Percentiles rank a stretch among this genome's conserved stretches.
Evolutionary conservation across 2,888 invertebrate genomes (phyloP).

Genomic region (Sipha maydis): DNA sequence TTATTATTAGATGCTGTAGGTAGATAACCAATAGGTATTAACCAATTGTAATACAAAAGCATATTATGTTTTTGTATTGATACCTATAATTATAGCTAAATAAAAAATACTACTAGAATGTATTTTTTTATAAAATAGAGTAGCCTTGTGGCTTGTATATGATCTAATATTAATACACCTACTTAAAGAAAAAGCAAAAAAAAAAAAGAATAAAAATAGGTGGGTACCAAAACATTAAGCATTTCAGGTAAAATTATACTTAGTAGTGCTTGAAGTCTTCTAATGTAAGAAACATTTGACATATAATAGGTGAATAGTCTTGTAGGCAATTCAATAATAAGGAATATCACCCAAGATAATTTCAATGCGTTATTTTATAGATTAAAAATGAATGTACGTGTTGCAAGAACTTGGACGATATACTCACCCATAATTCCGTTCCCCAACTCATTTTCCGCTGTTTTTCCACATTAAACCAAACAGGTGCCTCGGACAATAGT

Average conservation of each 20-base stretch:
- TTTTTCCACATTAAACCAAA: slow-evolving; percentile 60
- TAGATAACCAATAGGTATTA: too few relatives aligned
- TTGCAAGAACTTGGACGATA: background rate
- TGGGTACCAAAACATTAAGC: background rate
- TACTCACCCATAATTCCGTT: slow-evolving; percentile 77
- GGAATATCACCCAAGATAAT: too few relatives aligned
- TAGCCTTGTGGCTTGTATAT: background rate
- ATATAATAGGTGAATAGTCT: background rate
- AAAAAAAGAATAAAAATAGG: background rate
- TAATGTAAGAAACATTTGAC: background rate
- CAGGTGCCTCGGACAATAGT: slow-evolving; percentile 31
- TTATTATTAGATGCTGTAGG: background rate
- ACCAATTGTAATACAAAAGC: too few relatives aligned
- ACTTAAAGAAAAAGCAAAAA: background rate
- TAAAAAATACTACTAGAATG: background rate
- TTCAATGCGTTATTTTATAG: background rate
- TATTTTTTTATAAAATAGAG: background rate
- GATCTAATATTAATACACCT: background rate
- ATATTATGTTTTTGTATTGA: too few relatives aligned
- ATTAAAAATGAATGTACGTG: background rate
- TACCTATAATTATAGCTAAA: background rate
- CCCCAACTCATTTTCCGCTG: slow-evolving; percentile 74
- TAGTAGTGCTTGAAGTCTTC: background rate
- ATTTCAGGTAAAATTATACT: background rate
- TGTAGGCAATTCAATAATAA: too few relatives aligned